Evolutionary conservation across 1,140 invertebrate species (phyloP), one percentile per base, ranked within the genome.

Genomic region (Ridgeia piscesae): DNA sequence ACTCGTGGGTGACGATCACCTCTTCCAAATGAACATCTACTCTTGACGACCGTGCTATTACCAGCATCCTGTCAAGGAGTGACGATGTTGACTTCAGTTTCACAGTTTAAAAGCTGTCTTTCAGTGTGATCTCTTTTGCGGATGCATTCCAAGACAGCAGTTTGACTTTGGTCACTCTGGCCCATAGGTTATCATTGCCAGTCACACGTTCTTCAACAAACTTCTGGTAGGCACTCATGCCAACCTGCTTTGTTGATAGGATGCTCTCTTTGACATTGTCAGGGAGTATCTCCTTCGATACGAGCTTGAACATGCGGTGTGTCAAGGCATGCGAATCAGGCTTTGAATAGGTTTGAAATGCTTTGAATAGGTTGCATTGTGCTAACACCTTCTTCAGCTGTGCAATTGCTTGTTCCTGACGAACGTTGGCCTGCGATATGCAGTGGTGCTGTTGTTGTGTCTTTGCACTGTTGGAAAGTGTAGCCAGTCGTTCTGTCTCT

Each of bases 321-420:
- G 34, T 48, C 42, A 42, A 4, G 42, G 42, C 42, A 4, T 42
- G 42, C 4, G 42, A 11, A 42, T 42, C 42, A 42, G 42, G 42
- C 42, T 42, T 11, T n/a, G n/a, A n/a, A n/a, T n/a, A n/a, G 11
- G 42, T 42, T 6, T 11, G 4, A 11, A 11, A 42, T 42, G 4
- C 42, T 11, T 42, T 42, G 42, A 42, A 42, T 4, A 42, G 4
- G 42, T 42, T 42, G 42, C 42, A 42, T 42, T 11, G 42, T 42
- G 42, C 42, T 42, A 42, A 11, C 42, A 42, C 42, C 91, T 6
- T 33, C 34, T 91, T 33, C 91, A 91, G 91, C 35, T 91, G 33
- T 91, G 91, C 91, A 91, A 91, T 91, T 4, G 91, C 33, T n/a
- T 27, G 91, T 91, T 91, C 91, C 34, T 91, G 34, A 6, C 31